Percentiles rank a stretch among this genome's conserved stretches.
phyloP scores from a whole-genome alignment of 1,140 invertebrate genomes.

The Drosophila orena region DNA sequence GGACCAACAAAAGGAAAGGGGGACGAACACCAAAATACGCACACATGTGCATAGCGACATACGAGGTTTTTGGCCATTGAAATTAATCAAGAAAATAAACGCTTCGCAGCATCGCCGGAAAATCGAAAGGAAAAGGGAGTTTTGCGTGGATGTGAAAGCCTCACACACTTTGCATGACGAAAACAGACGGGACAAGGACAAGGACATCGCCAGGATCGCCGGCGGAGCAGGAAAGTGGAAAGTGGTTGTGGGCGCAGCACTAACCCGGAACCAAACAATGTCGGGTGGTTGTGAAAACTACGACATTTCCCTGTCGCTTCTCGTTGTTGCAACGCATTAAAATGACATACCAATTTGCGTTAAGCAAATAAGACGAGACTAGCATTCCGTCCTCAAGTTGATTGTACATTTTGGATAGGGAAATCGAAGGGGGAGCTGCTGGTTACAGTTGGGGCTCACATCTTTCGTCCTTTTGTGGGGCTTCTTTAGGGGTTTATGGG shows the following conservation, averaged over 20 bases:
- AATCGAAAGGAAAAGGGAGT: conserved; percentile 20
- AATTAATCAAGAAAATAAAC: conserved; percentile 83
- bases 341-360: conserved; percentile 81
- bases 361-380: conserved; percentile 80
- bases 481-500: conserved; percentile 3
- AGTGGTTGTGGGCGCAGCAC: conserved; percentile 5
- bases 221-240: background rate
- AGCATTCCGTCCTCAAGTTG: conserved; percentile 41
- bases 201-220: conserved; percentile 22
- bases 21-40: conserved; percentile 18
- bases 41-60: conserved; percentile 32
- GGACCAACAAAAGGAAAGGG: conserved; percentile 20
- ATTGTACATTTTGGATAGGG: conserved; percentile 14
- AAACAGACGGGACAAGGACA: conserved; percentile 50
- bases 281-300: conserved; percentile 27
- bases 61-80: conserved; percentile 68
- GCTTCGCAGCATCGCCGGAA: conserved; percentile 70
- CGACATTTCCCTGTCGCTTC: conserved; percentile 39
- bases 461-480: conserved; percentile 1
- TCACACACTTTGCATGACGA: conserved; percentile 74
- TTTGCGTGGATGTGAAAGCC: conserved; percentile 14
- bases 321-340: conserved; percentile 71
- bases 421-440: background rate
- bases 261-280: conserved; percentile 27
- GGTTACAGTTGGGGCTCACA: conserved; percentile 10